Base-by-base conservation (phyloP, 2,113 vertebrate genomes). In the Lasiurus borealis region DNA sequence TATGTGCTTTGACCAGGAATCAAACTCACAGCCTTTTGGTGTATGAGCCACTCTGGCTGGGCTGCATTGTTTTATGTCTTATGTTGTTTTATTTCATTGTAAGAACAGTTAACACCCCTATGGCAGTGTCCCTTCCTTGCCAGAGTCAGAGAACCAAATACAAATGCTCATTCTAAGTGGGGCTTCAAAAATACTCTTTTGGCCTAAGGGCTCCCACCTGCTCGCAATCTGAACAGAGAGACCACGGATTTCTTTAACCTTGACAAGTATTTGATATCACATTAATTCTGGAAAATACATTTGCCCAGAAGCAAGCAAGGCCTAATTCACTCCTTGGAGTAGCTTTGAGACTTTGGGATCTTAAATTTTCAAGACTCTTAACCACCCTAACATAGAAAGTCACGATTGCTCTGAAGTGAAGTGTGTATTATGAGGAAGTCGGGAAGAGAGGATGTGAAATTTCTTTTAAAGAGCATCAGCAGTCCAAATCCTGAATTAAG, bases 201-300 rank as follows among this genome's bases (percentile, higher is more conserved):
- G 9, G n/a, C n/a, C 93, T 36, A 76, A 84, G 59, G 71, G 36
- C 18, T 59, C 78, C 59, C 72, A 90, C 29, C n/a, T 69, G 29
- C 50, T 88, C 31, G 25, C 68, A 46, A 66, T 85, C 64, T n/a
- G 81, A 96, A 91, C 27, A 72, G 46, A 69, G 36, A 85, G 40
- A 18, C 48, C 2, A 13, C 5, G 57, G n/a, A 89, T 91, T 95
- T 92, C 80, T 59, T 85, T 81, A 86, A 85, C 64, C 3, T 52
- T 68, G 76, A 93, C 59, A 69, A 96, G 73, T 27, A 93, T 72
- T 84, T 94, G 90, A 81, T 62, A 86, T 83, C 76, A 36, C 14
- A 62, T 94, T 76, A 62, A 81, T 87, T 4, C 54, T 73, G 27
- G 68, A 76, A 93, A 94, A 89, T 13, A 12, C 80, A 68, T 27